Percentiles rank a stretch among this genome's conserved stretches.
Evolutionary conservation across 1,140 invertebrate species (phyloP).

Genomic region (Lasioglossum albipes): DNA sequence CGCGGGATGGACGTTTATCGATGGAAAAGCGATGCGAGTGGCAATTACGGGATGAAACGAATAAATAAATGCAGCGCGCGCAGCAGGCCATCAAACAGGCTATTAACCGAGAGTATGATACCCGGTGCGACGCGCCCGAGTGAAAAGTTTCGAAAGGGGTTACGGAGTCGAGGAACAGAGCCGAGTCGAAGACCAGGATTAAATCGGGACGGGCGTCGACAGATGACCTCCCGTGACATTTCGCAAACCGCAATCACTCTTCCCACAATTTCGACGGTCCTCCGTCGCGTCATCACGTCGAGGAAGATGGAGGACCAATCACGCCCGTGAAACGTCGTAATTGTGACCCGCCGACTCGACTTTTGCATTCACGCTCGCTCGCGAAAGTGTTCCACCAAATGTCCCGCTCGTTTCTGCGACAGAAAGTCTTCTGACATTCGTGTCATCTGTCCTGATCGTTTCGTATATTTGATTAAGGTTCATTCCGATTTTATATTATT

Average conservation of each 20-base stretch:
- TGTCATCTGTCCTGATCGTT: too few relatives aligned
- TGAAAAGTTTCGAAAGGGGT: conserved; percentile 25
- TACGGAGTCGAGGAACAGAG: neutral
- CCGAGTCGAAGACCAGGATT: neutral
- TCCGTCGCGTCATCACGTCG: neutral
- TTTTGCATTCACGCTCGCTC: conserved; percentile 30
- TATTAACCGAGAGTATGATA: neutral
- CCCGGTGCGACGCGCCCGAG: neutral
- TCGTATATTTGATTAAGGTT: too few relatives aligned
- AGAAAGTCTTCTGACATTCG: too few relatives aligned
- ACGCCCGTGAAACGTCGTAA: conserved; percentile 34
- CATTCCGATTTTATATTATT: too few relatives aligned
- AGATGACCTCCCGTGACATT: conserved; percentile 39
- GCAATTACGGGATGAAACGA: neutral
- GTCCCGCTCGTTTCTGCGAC: too few relatives aligned
- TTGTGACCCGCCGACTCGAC: neutral
- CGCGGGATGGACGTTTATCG: neutral
- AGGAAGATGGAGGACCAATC: neutral
- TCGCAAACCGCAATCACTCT: conserved; percentile 52
- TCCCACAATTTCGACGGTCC: conserved; percentile 50
- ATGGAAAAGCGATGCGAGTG: neutral
- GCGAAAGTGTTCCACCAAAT: neutral
- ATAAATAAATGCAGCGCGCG: conserved; percentile 1
- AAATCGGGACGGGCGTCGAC: conserved; percentile 17
- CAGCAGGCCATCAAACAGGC: neutral